Evolutionary conservation across 2,888 invertebrate species (phyloP).

Genomic region (Pollenia angustigena): DNA sequence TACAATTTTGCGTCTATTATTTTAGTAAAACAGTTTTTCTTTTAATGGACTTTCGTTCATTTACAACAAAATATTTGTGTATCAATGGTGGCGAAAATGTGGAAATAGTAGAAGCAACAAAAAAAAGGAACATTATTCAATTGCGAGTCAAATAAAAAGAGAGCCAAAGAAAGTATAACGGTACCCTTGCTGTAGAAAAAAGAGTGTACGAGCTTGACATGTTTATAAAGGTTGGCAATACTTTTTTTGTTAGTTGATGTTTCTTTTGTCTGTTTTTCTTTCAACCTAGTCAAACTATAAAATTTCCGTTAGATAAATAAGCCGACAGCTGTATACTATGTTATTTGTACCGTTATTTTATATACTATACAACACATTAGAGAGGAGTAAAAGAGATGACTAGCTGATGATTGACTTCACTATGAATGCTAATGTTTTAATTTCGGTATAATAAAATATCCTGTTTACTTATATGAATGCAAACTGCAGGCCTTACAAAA

Average conservation of each 20-base stretch:
- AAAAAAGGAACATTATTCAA: conserved; percentile 28
- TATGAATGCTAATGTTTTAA: conserved; percentile 72
- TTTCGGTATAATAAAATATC: conserved; percentile 83
- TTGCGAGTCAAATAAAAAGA: conserved; percentile 5
- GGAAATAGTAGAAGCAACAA: conserved; percentile 28
- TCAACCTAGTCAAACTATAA: conserved; percentile 56
- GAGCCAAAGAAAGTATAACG: conserved; percentile 26
- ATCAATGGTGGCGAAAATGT: conserved; percentile 35
- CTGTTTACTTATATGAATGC: conserved; percentile 75
- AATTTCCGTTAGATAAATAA: conserved; percentile 59
- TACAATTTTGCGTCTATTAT: conserved; percentile 50
- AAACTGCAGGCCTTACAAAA: conserved; percentile 44
- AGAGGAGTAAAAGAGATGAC: conserved; percentile 71
- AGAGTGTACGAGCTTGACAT: not conserved
- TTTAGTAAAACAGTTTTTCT: conserved; percentile 41
- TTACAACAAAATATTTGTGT: conserved; percentile 31
- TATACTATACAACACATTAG: conserved; percentile 10
- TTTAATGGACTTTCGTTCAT: conserved; percentile 20
- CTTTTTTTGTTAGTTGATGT: conserved; percentile 21
- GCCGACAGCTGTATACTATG: conserved; percentile 44
- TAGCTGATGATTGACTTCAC: conserved; percentile 9
- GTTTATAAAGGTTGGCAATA: conserved; percentile 54
- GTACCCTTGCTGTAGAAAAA: conserved; percentile 4
- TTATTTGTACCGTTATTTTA: conserved; percentile 56
- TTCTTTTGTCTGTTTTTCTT: conserved; percentile 15